Conservation (phyloP, 2,113 vertebrate species). For the Pteronura brasiliensis region DNA sequence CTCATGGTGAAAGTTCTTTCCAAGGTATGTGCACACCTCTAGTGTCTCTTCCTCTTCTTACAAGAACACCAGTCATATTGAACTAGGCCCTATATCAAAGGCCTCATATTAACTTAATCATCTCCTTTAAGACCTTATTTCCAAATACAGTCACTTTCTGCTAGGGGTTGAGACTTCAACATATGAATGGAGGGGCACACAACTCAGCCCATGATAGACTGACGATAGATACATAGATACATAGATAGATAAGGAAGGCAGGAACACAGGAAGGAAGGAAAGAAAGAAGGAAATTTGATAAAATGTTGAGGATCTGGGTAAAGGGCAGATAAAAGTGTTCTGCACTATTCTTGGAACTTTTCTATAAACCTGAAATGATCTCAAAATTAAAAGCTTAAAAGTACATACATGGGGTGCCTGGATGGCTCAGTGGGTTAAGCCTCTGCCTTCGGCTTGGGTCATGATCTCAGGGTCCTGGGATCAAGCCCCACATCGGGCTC, state of each 20-base stretch:
- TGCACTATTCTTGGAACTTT: neutral
- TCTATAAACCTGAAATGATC: neutral
- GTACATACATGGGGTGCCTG: neutral
- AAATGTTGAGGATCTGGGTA: neutral
- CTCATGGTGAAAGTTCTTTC: neutral
- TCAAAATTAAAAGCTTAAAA: conserved; percentile 16
- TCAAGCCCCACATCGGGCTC: too few relatives aligned
- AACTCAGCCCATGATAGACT: neutral
- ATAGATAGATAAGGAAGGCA: neutral
- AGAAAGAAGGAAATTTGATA: neutral
- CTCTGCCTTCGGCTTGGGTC: too few relatives aligned
- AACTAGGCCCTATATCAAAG: neutral
- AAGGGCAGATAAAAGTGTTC: neutral
- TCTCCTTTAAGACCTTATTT: neutral
- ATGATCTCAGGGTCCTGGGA: too few relatives aligned
- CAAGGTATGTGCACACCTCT: neutral
- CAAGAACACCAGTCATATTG: neutral
- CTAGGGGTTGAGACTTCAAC: neutral
- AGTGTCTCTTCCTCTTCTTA: neutral
- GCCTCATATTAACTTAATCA: neutral
- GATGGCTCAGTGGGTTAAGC: too few relatives aligned
- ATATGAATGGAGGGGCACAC: neutral
- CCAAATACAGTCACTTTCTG: neutral
- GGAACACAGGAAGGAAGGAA: neutral
- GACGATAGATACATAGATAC: neutral